Percentiles rank a stretch among this genome's conserved stretches.
Evolutionary conservation across 2,797 vertebrate genomes (phyloP).

Genomic region (Nannoperca obscura): DNA sequence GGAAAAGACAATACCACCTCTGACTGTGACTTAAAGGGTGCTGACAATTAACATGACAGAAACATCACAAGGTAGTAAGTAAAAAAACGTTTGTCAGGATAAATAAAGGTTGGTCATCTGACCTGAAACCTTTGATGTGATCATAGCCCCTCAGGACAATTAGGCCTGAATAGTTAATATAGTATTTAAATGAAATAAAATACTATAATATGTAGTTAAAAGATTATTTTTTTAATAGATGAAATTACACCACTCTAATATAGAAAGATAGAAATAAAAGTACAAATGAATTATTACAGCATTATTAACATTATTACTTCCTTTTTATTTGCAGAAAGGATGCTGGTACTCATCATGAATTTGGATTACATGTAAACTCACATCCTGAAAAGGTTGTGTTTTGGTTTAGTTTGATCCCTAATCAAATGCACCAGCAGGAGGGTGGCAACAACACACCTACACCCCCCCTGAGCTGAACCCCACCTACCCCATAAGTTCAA

Average conservation of each 20-base stretch:
- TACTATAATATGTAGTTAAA: neutral
- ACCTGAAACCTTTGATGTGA: slow-evolving; percentile 36
- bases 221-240: neutral
- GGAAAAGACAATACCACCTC: slow-evolving; percentile 23
- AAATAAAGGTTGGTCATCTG: slow-evolving; percentile 27
- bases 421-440: slow-evolving; percentile 32
- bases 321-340: neutral
- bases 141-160: neutral
- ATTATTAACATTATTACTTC: neutral
- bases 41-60: slow-evolving; percentile 67
- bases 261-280: neutral
- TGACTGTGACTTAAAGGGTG: slow-evolving; percentile 25
- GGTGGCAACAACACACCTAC: slow-evolving; percentile 1
- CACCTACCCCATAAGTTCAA: slow-evolving; percentile 22
- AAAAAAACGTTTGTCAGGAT: slow-evolving; percentile 22
- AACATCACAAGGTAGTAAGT: slow-evolving; percentile 2
- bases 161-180: neutral
- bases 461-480: slow-evolving; percentile 8
- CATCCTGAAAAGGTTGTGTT: neutral
- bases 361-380: slow-evolving; percentile 34
- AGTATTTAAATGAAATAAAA: slow-evolving; percentile 1
- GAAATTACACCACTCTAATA: neutral
- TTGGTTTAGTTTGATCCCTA: slow-evolving; percentile 22
- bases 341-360: neutral
- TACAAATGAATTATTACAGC: neutral